These are phyloP conservation scores for Metallyticus violacea DNA, from an alignment of 2,888 invertebrate genomes.

Conservation along the genomic window DNA sequence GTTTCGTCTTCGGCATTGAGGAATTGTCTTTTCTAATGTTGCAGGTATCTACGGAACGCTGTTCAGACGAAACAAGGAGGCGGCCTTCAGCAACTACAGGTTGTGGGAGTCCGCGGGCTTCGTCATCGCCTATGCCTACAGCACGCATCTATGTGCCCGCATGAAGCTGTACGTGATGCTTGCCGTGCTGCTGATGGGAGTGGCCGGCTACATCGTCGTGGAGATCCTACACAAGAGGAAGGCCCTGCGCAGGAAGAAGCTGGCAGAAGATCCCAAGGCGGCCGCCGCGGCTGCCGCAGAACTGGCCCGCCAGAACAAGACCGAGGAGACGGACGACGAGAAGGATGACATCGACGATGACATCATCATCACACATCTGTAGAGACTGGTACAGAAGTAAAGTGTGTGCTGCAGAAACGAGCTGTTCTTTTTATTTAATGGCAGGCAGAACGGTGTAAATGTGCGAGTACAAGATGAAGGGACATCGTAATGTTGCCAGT, in stretches of 20 bases:
- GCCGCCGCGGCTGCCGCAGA: conserved; percentile 63
- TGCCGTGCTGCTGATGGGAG: conserved; percentile 69
- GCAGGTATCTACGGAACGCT: conserved; percentile 81
- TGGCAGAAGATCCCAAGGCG: conserved; percentile 63
- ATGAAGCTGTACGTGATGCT: conserved; percentile 85
- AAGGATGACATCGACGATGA: conserved; percentile 86
- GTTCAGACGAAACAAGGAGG: conserved; percentile 85
- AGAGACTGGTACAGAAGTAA: conserved; percentile 39
- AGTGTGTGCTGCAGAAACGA: not conserved
- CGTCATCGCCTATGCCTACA: conserved; percentile 86
- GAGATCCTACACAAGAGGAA: conserved; percentile 81
- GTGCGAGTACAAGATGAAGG: no score
- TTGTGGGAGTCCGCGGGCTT: conserved; percentile 90
- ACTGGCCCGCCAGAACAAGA: conserved; percentile 46
- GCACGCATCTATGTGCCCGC: conserved; percentile 78
- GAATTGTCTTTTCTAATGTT: no score
- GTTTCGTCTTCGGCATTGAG: no score
- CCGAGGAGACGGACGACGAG: conserved; percentile 80
- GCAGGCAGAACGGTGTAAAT: not conserved
- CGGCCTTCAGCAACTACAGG: conserved; percentile 87
- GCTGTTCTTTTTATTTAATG: not conserved
- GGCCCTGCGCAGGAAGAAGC: conserved; percentile 71
- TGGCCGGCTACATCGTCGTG: conserved; percentile 74
- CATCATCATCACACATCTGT: conserved; percentile 81
- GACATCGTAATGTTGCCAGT: not conserved